Evolutionary conservation across 2,888 invertebrate species (phyloP).

Genomic region (Drosophila vallismaia): DNA sequence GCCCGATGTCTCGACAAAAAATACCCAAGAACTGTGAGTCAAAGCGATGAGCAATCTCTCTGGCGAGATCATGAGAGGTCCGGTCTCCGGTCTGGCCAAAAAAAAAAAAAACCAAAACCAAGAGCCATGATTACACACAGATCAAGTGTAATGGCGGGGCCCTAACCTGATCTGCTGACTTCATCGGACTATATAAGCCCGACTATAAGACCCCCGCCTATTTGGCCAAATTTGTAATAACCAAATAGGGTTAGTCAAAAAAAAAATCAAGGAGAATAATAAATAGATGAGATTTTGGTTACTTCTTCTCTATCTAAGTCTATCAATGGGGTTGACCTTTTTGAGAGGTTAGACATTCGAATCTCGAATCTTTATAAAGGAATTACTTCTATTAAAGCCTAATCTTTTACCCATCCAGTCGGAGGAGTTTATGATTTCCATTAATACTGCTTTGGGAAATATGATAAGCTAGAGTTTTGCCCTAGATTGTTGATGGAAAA

Average conservation of each 20-base stretch:
- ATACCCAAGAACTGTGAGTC: constrained; percentile 22
- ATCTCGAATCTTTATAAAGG: no score
- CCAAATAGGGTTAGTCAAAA: neutral
- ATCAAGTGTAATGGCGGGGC: neutral
- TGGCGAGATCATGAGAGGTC: constrained; percentile 1
- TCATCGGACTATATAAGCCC: constrained; percentile 33
- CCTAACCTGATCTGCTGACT: constrained; percentile 24
- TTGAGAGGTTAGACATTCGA: no score
- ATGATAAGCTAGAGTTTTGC: constrained; percentile 18
- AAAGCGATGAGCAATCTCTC: constrained; percentile 24
- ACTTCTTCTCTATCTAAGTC: no score
- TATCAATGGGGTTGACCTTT: no score
- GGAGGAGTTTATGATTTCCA: no score
- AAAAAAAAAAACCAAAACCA: neutral
- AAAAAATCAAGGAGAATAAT: no score
- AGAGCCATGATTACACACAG: constrained; percentile 3
- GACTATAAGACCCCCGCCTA: constrained; percentile 14
- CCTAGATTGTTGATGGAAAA: constrained; percentile 13
- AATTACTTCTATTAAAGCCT: neutral
- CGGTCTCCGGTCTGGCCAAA: constrained; percentile 16
- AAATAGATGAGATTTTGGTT: no score
- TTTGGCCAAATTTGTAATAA: constrained; percentile 8
- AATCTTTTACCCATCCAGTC: neutral
- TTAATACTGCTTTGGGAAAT: neutral
- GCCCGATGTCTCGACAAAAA: neutral